Evolutionary conservation across 1,140 invertebrate genomes (phyloP).

Genomic region (Ctenoplectra terminalis): DNA sequence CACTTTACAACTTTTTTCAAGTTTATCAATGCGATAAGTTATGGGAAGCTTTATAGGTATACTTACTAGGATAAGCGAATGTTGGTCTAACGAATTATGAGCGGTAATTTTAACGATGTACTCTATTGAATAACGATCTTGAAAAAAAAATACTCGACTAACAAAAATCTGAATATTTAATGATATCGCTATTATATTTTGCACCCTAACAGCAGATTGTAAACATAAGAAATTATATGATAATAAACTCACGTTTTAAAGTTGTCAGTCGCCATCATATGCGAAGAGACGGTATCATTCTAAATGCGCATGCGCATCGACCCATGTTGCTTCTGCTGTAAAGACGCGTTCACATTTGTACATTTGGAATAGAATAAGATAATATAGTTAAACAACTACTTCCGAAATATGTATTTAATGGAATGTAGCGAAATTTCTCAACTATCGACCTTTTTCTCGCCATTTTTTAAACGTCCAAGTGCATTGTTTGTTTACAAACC

Average conservation of each 20-base stretch:
- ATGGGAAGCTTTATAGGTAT: conserved; percentile 65
- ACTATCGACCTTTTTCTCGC: neutral
- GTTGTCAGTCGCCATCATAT: conserved; percentile 81
- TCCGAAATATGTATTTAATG: conserved; percentile 8
- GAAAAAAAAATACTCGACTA: conserved; percentile 8
- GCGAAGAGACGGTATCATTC: conserved; percentile 73
- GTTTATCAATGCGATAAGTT: conserved; percentile 56
- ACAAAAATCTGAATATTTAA: conserved; percentile 29
- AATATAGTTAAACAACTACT: conserved; percentile 27
- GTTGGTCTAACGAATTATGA: conserved; percentile 70
- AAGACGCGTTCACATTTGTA: conserved; percentile 66
- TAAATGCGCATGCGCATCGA: conserved; percentile 69
- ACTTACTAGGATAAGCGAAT: conserved; percentile 71
- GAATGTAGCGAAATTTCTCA: neutral
- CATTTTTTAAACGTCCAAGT: too few species aligned
- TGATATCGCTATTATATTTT: conserved; percentile 56
- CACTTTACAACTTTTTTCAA: conserved; percentile 50
- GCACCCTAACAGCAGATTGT: conserved; percentile 36
- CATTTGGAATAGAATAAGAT: conserved; percentile 41
- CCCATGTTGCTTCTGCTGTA: conserved; percentile 62
- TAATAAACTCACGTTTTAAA: conserved; percentile 81
- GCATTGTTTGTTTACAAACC: too few species aligned
- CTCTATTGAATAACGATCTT: neutral
- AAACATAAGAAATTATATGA: conserved; percentile 70
- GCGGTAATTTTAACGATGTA: conserved; percentile 60